Base-by-base conservation (phyloP, 2,113 vertebrate genomes). In the Notarius lentiginosus region DNA sequence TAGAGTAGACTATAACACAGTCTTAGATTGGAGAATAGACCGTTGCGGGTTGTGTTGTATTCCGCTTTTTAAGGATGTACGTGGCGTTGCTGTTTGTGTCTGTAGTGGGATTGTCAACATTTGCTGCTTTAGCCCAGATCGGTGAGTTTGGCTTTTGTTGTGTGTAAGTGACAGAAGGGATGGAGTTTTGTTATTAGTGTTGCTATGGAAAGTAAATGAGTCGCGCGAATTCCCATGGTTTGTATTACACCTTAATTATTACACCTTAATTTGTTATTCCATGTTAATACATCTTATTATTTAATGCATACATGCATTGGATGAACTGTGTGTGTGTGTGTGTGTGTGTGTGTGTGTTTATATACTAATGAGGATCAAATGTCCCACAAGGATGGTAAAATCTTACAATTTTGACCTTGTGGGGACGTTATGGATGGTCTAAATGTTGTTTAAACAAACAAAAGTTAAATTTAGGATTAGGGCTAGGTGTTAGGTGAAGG, bases 111-210 rank as follows among this genome's bases (percentile, higher is more conserved):
- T 22, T 79, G 12, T 77, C 60, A 4, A 20, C 81, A 27, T 61
- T 77, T 24, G 4, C 86, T 10, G 80, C 22, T 77, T 56, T 79
- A 76, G 15, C 86, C 6, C 81, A 83, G 20, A 87, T 83, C 5
- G 86, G 86, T 87, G 61, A 87, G 86, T 87, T 41, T 65, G 7
- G 15, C 9, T 53, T 83, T 83, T 53, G 47, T 17, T 61, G 11
- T 41, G 58, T 18, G 7, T 80, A 9, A 24, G 5, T n/a, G 22
- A 82, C 49, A 63, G 10, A 47, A 61, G 4, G 18, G 18, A 11
- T 49, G 27, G 20, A n/a, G 20, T 47, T 47, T 34, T 61, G 24
- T 55, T 77, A 27, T 60, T 81, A 20, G 53, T 17, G 53, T 30
- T 79, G 53, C 14, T 56, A 27, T 15, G 53, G n/a, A 56, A 56